Base-by-base conservation (phyloP, 2,113 vertebrate genomes). In the Maccullochella peelii region DNA sequence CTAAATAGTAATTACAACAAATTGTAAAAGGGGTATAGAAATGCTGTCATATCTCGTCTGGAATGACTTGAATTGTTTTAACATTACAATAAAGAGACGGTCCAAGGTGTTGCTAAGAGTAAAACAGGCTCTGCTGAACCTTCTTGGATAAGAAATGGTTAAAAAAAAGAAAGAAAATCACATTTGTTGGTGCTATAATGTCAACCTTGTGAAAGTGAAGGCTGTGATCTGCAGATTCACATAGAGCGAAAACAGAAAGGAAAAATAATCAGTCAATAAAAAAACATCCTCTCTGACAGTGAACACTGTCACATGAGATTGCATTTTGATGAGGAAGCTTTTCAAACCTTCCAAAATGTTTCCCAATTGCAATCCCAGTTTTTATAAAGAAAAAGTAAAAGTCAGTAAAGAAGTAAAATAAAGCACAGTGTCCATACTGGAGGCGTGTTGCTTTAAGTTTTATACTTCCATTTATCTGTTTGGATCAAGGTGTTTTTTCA, bases 161-260 rank as follows among this genome's bases (percentile, higher is more conserved):
- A 33, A 0, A 58, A 50, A 50, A 73, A 44, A 4, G 9, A 66
- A 15, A 8, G 0, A 27, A 21, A 23, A 30, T 63, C 15, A 65
- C 23, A 52, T 72, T 21, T 18, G 27, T 71, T 72, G 78, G 72
- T 25, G 6, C 15, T n/a, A 1, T 55, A 18, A 5, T 14, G 25
- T 69, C 42, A 79, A 58, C 61, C 62, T 78, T 50, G 69, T 69
- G 38, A 67, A 61, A 61, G 79, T 62, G 68, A 44, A 59, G 49
- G 49, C 33, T 75, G 50, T 36, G 67, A 81, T 67, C 27, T 73
- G 55, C 68, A 54, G 54, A 23, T 63, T 75, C 5, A 4, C 66
- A 16, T n/a, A 42, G 6, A 50, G 40, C 5, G 20, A 33, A 69
- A 62, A 49, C 63, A 67, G 52, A 73, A 74, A n/a, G n/a, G n/a